A percentile compares a stretch with the other conserved stretches of the same genome.
Conservation (phyloP, 2,888 invertebrate genomes). For the Heliconius cydno region DNA sequence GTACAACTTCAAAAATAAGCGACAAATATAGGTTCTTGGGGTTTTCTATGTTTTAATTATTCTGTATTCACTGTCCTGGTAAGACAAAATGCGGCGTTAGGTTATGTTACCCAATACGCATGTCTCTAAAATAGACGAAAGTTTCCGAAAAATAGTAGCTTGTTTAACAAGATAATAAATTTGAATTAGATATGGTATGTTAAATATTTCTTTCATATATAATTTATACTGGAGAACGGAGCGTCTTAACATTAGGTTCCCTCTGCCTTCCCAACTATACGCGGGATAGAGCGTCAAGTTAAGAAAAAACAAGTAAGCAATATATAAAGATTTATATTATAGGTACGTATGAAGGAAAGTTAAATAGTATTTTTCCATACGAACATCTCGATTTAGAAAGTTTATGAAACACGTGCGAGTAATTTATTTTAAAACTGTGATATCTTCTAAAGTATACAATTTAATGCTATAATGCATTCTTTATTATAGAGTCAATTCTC, state of each 20-base stretch:
- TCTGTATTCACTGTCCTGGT: not conserved
- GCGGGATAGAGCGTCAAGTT: no score
- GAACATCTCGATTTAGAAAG: conserved; percentile 6
- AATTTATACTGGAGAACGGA: no score
- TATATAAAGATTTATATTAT: not conserved
- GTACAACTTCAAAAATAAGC: no score
- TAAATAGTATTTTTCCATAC: not conserved
- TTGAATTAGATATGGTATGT: no score
- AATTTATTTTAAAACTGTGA: not conserved
- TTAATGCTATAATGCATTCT: not conserved
- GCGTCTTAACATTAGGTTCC: no score
- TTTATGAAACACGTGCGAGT: not conserved
- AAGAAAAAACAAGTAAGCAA: no score
- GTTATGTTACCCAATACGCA: not conserved
- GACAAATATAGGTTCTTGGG: not conserved
- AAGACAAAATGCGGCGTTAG: no score
- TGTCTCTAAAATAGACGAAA: not conserved
- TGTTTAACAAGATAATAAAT: no score
- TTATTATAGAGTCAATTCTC: not conserved
- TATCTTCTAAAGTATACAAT: not conserved
- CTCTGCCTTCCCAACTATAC: no score
- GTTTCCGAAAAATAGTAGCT: no score
- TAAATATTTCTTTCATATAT: no score
- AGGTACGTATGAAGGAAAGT: not conserved
- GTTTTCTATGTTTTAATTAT: not conserved